Evolutionary conservation across 1,140 invertebrate genomes (phyloP).

Genomic region (Heliothis subflexa): DNA sequence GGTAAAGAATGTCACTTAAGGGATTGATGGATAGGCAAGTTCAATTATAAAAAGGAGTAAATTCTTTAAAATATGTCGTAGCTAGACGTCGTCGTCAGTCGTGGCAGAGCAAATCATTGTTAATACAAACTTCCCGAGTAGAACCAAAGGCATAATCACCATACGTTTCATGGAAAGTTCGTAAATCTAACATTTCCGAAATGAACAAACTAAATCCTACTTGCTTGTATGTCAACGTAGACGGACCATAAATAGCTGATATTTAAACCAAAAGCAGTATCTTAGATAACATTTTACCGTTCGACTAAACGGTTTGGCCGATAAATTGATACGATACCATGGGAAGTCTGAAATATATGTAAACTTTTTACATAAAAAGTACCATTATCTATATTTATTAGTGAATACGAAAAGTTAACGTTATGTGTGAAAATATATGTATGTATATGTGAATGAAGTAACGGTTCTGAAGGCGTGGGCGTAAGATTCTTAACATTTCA

Average conservation of each 20-base stretch:
- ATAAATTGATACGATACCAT: slow-evolving; percentile 40
- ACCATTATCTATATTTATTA: slow-evolving; percentile 47
- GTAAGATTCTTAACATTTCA: slow-evolving; percentile 81
- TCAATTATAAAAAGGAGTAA: not conserved
- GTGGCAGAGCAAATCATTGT: not conserved
- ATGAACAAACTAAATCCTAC: no score
- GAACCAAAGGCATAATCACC: not conserved
- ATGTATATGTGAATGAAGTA: slow-evolving; percentile 65
- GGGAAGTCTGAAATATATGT: slow-evolving; percentile 37
- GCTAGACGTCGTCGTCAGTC: not conserved
- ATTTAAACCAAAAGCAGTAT: slow-evolving; percentile 35
- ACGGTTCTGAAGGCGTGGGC: slow-evolving; percentile 74
- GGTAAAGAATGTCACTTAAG: not conserved
- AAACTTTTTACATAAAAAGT: slow-evolving; percentile 42
- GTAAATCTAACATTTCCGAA: not conserved
- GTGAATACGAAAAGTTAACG: slow-evolving; percentile 49
- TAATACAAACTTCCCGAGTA: not conserved
- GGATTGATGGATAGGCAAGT: not conserved
- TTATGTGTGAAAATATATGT: slow-evolving; percentile 58
- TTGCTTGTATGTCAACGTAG: slow-evolving; percentile 15
- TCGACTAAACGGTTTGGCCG: slow-evolving; percentile 36
- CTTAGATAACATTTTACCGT: slow-evolving; percentile 38
- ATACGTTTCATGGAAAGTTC: not conserved
- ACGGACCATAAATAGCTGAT: slow-evolving; percentile 19
- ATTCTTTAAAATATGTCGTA: not conserved